These are phyloP conservation scores for Branchinecta lynchi DNA, from an alignment of 1,140 invertebrate genomes.

Conservation along the genomic window DNA sequence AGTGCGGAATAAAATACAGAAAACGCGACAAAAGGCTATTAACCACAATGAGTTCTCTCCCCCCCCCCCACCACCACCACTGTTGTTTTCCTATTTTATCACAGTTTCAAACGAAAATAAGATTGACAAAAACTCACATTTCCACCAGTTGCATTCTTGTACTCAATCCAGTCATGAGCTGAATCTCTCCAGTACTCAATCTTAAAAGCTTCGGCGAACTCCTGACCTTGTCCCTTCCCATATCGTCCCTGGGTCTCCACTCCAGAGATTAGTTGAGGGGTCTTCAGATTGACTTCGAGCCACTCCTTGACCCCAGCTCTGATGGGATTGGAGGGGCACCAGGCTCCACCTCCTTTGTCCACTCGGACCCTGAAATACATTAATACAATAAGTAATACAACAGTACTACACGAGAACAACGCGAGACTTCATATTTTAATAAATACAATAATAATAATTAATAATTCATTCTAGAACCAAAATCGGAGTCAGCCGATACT, in stretches of 20 bases:
- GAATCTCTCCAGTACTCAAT: constrained; percentile 36
- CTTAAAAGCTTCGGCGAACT: constrained; percentile 37
- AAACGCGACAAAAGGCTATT: too few species aligned
- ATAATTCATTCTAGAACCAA: too few species aligned
- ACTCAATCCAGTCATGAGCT: constrained; percentile 16
- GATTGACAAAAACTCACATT: constrained; percentile 10
- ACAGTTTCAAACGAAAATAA: too few species aligned
- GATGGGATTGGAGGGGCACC: constrained; percentile 36
- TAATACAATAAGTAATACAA: too few species aligned
- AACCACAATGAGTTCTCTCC: too few species aligned
- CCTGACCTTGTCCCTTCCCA: constrained; percentile 41
- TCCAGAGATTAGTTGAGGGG: constrained; percentile 42
- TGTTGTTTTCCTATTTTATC: too few species aligned
- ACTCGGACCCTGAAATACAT: constrained; percentile 34
- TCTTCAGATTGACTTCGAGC: constrained; percentile 38
- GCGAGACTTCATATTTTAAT: too few species aligned
- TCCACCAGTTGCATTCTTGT: constrained; percentile 16
- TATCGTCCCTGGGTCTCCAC: constrained; percentile 44
- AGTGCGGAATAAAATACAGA: too few species aligned
- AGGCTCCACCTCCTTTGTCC: constrained; percentile 41
- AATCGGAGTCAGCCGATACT: too few species aligned
- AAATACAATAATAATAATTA: too few species aligned
- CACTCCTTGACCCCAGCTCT: constrained; percentile 33
- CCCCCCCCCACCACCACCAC: too few species aligned
- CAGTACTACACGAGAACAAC: too few species aligned